phyloP scores from a whole-genome alignment of 2,113 vertebrate genomes.

The Dinomys branickii region DNA sequence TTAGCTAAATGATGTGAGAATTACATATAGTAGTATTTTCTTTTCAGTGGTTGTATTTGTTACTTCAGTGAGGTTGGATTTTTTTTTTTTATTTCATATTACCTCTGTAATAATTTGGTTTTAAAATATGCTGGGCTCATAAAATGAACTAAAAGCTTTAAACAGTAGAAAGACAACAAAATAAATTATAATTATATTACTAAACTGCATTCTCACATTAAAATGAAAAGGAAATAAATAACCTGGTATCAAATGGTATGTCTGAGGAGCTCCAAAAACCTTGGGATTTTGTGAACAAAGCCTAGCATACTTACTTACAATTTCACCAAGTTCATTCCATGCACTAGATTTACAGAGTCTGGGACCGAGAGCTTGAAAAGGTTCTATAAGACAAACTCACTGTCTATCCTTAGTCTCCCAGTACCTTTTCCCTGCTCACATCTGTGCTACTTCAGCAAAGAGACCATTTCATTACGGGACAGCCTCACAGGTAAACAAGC shows the following conservation, averaged over 20 bases:
- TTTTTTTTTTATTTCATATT: not conserved
- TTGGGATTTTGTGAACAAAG: not conserved
- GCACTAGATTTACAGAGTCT: not conserved
- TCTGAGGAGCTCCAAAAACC: not conserved
- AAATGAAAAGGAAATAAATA: constrained; percentile 31
- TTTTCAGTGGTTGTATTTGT: constrained; percentile 5
- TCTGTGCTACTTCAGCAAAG: not conserved
- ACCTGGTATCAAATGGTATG: not conserved
- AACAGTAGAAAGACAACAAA: not conserved
- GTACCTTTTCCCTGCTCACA: not conserved
- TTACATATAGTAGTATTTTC: not conserved
- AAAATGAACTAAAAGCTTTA: not conserved
- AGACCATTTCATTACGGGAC: not conserved
- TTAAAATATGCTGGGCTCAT: not conserved
- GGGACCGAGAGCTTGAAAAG: not conserved
- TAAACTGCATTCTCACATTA: not conserved
- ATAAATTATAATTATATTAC: not conserved
- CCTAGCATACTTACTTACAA: not conserved
- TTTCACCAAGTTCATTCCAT: not conserved
- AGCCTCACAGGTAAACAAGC: not conserved
- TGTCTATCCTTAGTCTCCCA: not conserved
- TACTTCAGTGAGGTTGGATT: not conserved
- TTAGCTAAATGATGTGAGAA: not conserved
- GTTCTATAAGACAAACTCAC: not conserved
- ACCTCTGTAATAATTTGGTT: not conserved